A percentile compares a stretch with the other conserved stretches of the same genome.
phyloP scores from a whole-genome alignment of 2,797 vertebrate genomes.

The Hypotaenidia philippensis region DNA sequence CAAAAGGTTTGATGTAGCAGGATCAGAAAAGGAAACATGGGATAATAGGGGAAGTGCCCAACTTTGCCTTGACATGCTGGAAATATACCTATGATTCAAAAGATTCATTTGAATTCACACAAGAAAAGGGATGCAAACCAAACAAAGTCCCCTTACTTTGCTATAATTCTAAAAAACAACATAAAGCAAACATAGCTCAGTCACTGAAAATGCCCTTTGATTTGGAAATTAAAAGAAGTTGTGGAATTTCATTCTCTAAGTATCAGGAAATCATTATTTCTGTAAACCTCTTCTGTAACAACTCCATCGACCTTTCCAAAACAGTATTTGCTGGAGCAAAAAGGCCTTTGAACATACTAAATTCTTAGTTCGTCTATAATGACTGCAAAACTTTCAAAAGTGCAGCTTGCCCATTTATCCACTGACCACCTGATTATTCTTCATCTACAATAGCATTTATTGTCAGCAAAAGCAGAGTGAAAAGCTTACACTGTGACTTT shows the following conservation, averaged over 20 bases:
- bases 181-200: neutral
- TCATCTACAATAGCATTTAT: neutral
- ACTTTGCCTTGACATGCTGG: neutral
- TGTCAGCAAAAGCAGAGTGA: neutral
- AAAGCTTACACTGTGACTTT: neutral
- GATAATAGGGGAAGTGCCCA: neutral
- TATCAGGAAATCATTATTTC: neutral
- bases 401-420: neutral
- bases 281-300: neutral
- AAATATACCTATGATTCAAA: neutral
- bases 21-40: neutral
- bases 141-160: neutral
- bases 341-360: neutral
- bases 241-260: neutral
- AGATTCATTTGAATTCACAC: neutral
- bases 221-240: neutral
- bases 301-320: neutral
- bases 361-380: neutral
- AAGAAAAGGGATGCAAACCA: neutral
- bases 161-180: neutral
- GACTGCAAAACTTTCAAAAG: neutral
- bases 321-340: neutral
- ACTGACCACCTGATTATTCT: neutral
- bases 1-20: neutral
- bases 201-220: neutral